Evolutionary conservation across 2,797 vertebrate genomes (phyloP).

Genomic region (Paramormyrops hopkinsi): DNA sequence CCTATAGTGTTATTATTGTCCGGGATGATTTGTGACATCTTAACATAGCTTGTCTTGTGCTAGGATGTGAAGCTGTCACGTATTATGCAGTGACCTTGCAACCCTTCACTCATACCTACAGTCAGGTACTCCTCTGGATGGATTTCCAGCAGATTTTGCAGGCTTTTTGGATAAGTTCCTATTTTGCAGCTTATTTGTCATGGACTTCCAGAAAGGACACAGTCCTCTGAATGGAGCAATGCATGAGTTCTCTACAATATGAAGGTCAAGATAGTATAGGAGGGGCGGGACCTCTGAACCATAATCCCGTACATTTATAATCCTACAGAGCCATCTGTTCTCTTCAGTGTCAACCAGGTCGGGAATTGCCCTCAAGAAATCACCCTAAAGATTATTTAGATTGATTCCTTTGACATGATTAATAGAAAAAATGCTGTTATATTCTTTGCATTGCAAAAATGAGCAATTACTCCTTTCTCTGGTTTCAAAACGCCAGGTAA

Average conservation of each 20-base stretch:
- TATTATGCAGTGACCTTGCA: neutral
- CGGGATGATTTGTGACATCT: neutral
- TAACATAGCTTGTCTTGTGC: neutral
- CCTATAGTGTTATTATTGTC: neutral
- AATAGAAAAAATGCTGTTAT: neutral
- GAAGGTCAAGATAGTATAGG: neutral
- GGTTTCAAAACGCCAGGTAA: neutral
- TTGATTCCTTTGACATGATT: neutral
- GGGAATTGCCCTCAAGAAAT: neutral
- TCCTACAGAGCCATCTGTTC: neutral
- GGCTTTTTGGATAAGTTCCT: neutral
- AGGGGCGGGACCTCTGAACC: neutral
- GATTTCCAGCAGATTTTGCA: neutral
- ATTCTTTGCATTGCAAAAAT: neutral
- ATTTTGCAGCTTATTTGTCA: neutral
- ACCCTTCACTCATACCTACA: neutral
- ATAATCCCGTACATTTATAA: neutral
- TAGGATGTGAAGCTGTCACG: neutral
- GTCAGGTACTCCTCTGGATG: neutral
- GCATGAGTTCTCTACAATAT: neutral
- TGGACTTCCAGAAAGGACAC: neutral
- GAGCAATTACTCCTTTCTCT: neutral
- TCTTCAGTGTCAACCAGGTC: neutral
- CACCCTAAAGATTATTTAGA: constrained; percentile 2
- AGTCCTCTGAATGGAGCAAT: neutral